Percentiles rank a stretch among this genome's conserved stretches.
These are phyloP conservation scores for Tyto alba DNA, from an alignment of 2,113 vertebrate species.

Conservation along the genomic window DNA sequence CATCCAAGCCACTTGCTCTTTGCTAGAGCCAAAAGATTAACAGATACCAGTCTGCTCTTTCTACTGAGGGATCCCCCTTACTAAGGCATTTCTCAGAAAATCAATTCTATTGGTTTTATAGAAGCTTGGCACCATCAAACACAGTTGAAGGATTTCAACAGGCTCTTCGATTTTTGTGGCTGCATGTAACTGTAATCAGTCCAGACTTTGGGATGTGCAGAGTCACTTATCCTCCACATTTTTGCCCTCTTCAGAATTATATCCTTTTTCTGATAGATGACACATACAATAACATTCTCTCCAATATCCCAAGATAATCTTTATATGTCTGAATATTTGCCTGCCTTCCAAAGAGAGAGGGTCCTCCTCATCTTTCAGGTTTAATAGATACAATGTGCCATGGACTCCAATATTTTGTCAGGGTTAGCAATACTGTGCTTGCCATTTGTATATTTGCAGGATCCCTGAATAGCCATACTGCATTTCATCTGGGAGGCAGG, in stretches of 20 bases:
- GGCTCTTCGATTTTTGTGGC: not conserved
- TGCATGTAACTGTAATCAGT: not conserved
- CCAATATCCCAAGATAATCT: not conserved
- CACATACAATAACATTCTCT: accelerated
- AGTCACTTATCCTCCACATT: not conserved
- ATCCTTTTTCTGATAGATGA: not conserved
- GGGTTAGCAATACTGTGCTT: not conserved
- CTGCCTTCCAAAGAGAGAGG: not conserved
- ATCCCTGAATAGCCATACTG: not conserved
- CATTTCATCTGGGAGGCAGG: not conserved
- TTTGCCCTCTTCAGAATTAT: not conserved
- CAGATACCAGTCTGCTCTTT: not conserved
- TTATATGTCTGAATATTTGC: not conserved
- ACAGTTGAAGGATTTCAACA: not conserved
- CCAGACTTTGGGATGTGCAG: not conserved
- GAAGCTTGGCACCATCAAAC: not conserved
- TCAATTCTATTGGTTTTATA: not conserved
- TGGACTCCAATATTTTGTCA: not conserved
- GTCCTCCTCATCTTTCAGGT: not conserved
- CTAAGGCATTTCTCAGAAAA: not conserved
- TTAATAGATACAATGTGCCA: not conserved
- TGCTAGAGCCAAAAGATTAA: not conserved
- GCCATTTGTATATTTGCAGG: not conserved
- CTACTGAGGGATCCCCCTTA: not conserved
- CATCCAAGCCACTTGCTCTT: not conserved